These are phyloP conservation scores for Nannoperca australis DNA, from an alignment of 2,797 vertebrate species.

Conservation along the genomic window DNA sequence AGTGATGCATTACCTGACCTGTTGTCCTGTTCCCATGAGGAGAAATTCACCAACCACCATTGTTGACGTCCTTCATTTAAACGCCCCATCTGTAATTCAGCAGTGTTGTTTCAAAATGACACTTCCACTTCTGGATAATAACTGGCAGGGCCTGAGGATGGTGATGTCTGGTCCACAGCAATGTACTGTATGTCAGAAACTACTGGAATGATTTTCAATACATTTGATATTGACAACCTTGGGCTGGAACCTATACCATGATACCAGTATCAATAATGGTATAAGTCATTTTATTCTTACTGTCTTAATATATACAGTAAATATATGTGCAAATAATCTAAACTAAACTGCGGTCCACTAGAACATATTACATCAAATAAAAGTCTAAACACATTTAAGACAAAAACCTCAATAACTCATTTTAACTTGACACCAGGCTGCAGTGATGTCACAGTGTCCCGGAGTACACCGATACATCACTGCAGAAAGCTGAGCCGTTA, in stretches of 20 bases:
- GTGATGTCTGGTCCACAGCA: neutral
- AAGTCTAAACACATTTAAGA: neutral
- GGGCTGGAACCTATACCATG: neutral
- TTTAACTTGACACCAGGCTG: neutral
- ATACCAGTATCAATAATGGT: neutral
- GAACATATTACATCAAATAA: neutral
- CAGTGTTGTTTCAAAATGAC: conserved; percentile 1
- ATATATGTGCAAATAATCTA: too few species aligned
- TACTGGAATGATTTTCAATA: neutral
- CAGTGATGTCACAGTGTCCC: neutral
- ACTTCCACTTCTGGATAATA: neutral
- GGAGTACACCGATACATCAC: neutral
- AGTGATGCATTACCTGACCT: conserved; percentile 55
- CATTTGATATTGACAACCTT: neutral
- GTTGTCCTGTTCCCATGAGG: conserved; percentile 49
- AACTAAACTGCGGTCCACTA: neutral
- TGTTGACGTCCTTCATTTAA: conserved; percentile 14
- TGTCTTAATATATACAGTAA: too few species aligned
- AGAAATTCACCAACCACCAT: conserved; percentile 4
- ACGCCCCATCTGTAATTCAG: conserved; percentile 10
- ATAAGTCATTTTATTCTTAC: neutral
- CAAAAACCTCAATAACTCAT: neutral
- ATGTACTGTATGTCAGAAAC: neutral
- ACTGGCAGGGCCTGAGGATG: neutral
- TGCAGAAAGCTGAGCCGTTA: neutral